Evolutionary conservation across 2,888 invertebrate genomes (phyloP), one percentile per base, ranked within the genome.

Genomic region (Cantharis lateralis): DNA sequence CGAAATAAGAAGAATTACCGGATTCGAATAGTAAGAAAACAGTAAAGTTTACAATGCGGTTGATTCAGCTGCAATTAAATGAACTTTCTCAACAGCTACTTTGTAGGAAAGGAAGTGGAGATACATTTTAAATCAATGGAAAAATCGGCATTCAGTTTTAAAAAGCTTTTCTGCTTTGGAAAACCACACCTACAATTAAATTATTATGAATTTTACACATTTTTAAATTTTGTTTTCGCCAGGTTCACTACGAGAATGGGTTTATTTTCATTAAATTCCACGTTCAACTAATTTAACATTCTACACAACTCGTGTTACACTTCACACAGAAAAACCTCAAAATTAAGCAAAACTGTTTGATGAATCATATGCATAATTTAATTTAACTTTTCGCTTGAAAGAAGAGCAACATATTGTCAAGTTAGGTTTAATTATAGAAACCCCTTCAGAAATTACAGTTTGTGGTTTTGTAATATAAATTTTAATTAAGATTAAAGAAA

Each of bases 391-490:
- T 48, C 48, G 9, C 64, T 48, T 15, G 48, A 62, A 71, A 62
- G 71, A 75, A 75, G 75, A 68, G 75, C 71, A 71, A 75, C 64
- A 64, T 64, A 71, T 75, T 75, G 75, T 75, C 75, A 75, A 71
- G 66, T 18, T 71, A 66, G 26, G 61, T 66, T 75, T 75, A 75
- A 75, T 71, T 75, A 75, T 75, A 71, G 71, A 66, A 75, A 71
- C 75, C 71, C 71, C 63, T 28, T 61, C 64, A 71, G 71, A 71
- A 75, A 70, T 71, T 75, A 68, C 75, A 75, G 68, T 71, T 64
- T 48, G 75, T 75, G 75, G 75, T 75, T 75, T 75, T 71, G 68
- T 71, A 20, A 71, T 68, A 69, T 15, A 61, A 66, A 66, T 66
- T 66, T 66, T 66, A 66, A 66, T 66, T 66, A 66, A 24, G 64